These are phyloP conservation scores for Serranus cabrilla DNA, from an alignment of 2,797 vertebrate species.

Conservation along the genomic window DNA sequence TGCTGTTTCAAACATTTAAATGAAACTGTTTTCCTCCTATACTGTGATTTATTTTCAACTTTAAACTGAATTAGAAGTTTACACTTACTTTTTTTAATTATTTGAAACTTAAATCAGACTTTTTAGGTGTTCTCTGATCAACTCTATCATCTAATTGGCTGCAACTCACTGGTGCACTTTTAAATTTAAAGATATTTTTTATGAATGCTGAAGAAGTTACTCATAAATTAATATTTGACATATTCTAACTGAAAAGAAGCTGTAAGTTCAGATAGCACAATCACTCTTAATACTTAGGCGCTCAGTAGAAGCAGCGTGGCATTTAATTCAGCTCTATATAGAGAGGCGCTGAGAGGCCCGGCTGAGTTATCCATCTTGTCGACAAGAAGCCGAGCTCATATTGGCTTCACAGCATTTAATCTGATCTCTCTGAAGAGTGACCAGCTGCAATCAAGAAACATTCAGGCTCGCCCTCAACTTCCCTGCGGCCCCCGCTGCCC, in stretches of 20 bases:
- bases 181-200: not conserved
- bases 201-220: not conserved
- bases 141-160: too few relatives aligned
- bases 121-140: too few relatives aligned
- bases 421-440: conserved; percentile 31
- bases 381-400: conserved; percentile 33
- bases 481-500: not conserved
- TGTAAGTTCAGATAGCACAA: not conserved
- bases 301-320: not conserved
- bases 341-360: conserved; percentile 11
- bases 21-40: not conserved
- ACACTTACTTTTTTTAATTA: not conserved
- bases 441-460: conserved; percentile 39
- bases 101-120: conserved; percentile 5
- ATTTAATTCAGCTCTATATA: conserved; percentile 34
- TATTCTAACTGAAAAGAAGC: not conserved
- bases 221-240: not conserved
- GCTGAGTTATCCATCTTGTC: conserved; percentile 31
- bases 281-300: not conserved
- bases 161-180: not conserved
- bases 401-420: conserved; percentile 42
- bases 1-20: not conserved
- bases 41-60: not conserved
- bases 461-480: conserved; percentile 18
- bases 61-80: not conserved